Evolutionary conservation across 2,797 vertebrate species (phyloP).

Genomic region (Betta splendens): DNA sequence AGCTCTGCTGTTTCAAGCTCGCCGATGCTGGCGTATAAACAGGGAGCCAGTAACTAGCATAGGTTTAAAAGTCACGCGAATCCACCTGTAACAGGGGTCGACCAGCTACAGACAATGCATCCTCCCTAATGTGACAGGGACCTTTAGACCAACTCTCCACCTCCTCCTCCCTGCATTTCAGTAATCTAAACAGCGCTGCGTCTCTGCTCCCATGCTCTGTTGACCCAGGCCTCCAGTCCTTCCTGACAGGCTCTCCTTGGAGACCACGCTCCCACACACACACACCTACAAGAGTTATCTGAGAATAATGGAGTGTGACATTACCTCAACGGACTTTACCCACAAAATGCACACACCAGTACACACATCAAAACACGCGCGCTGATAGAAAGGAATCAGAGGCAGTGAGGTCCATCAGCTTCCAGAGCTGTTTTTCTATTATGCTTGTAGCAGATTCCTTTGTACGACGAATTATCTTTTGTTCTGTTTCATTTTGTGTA

Average conservation of each 20-base stretch:
- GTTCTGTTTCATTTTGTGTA: background rate
- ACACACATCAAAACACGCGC: constrained; percentile 10
- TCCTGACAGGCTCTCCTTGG: constrained; percentile 28
- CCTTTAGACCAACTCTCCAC: constrained; percentile 29
- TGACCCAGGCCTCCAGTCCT: constrained; percentile 15
- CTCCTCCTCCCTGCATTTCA: constrained; percentile 8
- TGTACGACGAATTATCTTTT: too few relatives aligned
- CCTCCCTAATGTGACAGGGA: constrained; percentile 38
- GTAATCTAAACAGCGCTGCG: constrained; percentile 22
- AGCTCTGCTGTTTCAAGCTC: too few relatives aligned
- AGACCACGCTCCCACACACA: constrained; percentile 10
- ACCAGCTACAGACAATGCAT: constrained; percentile 2
- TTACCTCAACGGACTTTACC: constrained; percentile 40
- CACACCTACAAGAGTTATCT: constrained; percentile 14
- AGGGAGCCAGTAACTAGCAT: too few relatives aligned
- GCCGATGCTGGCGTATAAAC: too few relatives aligned
- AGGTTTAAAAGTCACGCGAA: background rate
- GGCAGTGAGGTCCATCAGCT: constrained; percentile 40
- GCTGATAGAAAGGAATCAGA: constrained; percentile 29
- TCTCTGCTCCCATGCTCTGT: constrained; percentile 24
- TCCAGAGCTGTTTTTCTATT: too few relatives aligned
- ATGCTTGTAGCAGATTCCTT: too few relatives aligned
- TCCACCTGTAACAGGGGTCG: background rate
- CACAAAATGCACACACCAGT: constrained; percentile 19
- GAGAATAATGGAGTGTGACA: constrained; percentile 64